These are phyloP conservation scores for Pelosia muscerda DNA, from an alignment of 2,888 invertebrate genomes.

Conservation along the genomic window DNA sequence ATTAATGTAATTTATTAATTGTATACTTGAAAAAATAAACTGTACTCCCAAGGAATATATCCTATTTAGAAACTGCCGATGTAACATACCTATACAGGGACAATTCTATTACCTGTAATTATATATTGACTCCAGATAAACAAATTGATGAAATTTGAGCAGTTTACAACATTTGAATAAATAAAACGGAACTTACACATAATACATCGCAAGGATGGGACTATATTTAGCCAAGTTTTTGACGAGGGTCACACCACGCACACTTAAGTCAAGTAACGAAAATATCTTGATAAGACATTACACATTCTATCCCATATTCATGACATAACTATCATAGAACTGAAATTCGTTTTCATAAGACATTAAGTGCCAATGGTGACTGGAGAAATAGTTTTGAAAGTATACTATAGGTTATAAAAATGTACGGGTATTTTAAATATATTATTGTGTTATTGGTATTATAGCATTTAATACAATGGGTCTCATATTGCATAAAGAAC, in stretches of 20 bases:
- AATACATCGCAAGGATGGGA: conserved; percentile 8
- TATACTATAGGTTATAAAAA: background rate
- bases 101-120: background rate
- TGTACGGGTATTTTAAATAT: background rate
- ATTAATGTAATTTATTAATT: no score
- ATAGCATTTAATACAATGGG: no score
- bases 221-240: conserved; percentile 54
- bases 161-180: background rate
- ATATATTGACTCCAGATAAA: background rate
- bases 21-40: no score
- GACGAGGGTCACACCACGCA: conserved; percentile 73
- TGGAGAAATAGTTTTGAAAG: background rate
- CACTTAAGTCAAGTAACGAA: conserved; percentile 67
- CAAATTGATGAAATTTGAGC: background rate
- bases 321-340: conserved; percentile 24
- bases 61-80: background rate
- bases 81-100: no score
- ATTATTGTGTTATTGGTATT: no score
- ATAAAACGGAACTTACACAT: background rate
- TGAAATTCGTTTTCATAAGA: conserved; percentile 7
- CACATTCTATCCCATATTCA: conserved; percentile 32
- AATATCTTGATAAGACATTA: conserved; percentile 49
- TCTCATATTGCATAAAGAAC: no score
- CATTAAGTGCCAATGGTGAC: background rate
- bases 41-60: background rate